A percentile compares a stretch with the other conserved stretches of the same genome.
Conservation (phyloP, 2,113 vertebrate species). For the Martes martes region DNA sequence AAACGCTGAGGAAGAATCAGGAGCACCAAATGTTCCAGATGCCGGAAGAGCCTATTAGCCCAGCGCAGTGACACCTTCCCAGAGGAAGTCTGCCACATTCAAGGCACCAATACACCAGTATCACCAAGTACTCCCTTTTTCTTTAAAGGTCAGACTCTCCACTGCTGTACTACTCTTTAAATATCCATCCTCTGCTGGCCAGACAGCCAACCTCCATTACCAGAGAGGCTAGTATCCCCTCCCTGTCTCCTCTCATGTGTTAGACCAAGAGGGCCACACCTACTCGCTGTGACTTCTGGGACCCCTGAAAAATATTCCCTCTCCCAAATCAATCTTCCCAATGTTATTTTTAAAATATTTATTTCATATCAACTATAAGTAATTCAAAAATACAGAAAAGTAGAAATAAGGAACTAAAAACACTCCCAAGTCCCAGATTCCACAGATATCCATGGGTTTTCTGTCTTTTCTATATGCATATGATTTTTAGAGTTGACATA, state of each 20-base stretch:
- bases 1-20: not conserved
- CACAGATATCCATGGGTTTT: not conserved
- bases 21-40: not conserved
- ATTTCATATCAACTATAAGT: not conserved
- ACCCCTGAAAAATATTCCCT: not conserved
- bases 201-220: not conserved
- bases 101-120: not conserved
- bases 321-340: not conserved
- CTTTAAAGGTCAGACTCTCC: not conserved
- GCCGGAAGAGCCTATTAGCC: not conserved
- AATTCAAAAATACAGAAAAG: not conserved
- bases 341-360: not conserved
- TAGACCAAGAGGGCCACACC: no score
- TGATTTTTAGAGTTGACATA: conserved; percentile 38
- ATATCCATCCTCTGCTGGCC: not conserved
- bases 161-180: not conserved
- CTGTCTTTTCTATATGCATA: not conserved
- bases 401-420: not conserved
- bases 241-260: accelerated
- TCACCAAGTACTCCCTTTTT: not conserved
- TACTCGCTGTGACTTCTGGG: accelerated
- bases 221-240: not conserved
- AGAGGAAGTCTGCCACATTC: not conserved
- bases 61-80: not conserved
- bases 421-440: not conserved